These are phyloP conservation scores for Acanthornis magna DNA, from an alignment of 2,797 vertebrate genomes.

Conservation along the genomic window DNA sequence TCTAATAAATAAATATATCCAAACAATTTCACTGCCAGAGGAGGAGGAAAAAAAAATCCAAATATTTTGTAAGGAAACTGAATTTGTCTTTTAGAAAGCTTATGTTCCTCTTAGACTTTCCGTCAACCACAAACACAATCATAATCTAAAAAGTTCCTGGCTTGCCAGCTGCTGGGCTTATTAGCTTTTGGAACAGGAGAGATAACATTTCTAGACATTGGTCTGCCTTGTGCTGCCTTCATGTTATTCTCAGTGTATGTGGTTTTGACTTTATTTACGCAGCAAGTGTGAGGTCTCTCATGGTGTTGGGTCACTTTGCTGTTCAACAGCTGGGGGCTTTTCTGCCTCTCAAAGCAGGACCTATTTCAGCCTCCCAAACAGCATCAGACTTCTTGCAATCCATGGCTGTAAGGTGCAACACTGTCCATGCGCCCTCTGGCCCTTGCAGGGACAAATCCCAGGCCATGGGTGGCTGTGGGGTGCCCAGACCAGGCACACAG, in stretches of 20 bases:
- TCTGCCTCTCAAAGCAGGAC: not conserved
- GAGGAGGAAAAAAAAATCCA: not conserved
- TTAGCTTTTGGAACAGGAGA: constrained; percentile 20
- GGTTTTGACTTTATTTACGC: constrained; percentile 5
- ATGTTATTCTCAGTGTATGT: not conserved
- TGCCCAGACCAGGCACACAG: fast-evolving
- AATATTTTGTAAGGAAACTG: not conserved
- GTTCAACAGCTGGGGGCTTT: not conserved
- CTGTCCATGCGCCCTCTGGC: fast-evolving
- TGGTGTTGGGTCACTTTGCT: not conserved
- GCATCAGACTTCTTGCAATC: not conserved
- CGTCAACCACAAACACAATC: not conserved
- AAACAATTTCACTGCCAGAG: not conserved
- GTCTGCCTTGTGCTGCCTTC: not conserved
- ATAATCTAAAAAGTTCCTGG: constrained; percentile 47
- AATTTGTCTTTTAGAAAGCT: not conserved
- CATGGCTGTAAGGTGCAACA: fast-evolving
- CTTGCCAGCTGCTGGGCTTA: not conserved
- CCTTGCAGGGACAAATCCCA: not conserved
- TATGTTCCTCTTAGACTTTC: constrained; percentile 30
- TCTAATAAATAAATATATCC: constrained; percentile 2
- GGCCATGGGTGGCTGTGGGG: fast-evolving
- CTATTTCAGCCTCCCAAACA: not conserved
- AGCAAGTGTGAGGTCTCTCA: not conserved
- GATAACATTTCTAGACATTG: constrained; percentile 13